Evolutionary conservation across 92 coral and sea anemone species (phyloP), one percentile per base, ranked within the genome.

Genomic region (Micromussa lordhowensis): DNA sequence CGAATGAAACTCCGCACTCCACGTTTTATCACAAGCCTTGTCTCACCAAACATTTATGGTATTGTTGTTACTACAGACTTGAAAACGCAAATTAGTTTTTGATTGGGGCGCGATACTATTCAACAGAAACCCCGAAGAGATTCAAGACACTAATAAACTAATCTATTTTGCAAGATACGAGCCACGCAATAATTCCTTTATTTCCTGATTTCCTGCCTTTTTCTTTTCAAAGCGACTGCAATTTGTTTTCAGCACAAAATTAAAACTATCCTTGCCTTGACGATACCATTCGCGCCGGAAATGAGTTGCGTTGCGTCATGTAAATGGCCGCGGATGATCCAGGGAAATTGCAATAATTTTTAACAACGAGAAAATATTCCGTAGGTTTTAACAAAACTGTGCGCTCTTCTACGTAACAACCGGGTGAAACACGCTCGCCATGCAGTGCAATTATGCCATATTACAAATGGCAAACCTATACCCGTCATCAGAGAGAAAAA

Each of bases 81-180:
- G 81, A 71, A 72, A 83, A 36, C 73, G 31, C 26, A 84, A 82
- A 84, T 84, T 74, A 84, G 88, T 81, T 84, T 84, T 84, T 84
- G 81, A 84, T 84, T 84, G 88, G n/a, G 48, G 71, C 85, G 75
- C 58, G 85, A 40, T 82, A 66, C 85, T 17, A 68, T 40, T 82
- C 59, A 40, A 26, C 59, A 16, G 51, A 22, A 28, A 31, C 54
- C 79, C 79, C 53, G 69, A 83, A 28, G 79, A 82, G 85, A 44
- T 32, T 26, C 85, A 64, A 15, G 24, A 54, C 31, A 30, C 61
- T 53, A 83, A 83, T 51, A 70, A 71, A 83, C 68, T 71, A 49
- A 83, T 70, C 54, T 83, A 75, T 76, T 83, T 74, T 75, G 48
- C 38, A 59, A 85, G 88, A 85, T 85, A 85, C 28, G 82, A 64